Conservation (phyloP, 2,797 vertebrate genomes). For the Anguilla obscura region DNA sequence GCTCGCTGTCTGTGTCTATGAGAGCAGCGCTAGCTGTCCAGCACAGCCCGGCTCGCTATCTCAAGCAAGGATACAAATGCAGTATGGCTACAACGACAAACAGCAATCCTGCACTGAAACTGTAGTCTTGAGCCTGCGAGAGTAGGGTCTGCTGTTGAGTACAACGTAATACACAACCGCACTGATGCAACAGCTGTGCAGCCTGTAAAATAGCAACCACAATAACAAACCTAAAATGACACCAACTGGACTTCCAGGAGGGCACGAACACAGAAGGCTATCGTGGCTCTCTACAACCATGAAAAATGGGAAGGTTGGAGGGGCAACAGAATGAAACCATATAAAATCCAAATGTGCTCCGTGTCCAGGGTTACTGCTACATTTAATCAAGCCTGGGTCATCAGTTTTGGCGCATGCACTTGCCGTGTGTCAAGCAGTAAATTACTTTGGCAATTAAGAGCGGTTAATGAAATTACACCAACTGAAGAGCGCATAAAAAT, state of each 20-base stretch:
- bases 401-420: constrained; percentile 39
- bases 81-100: constrained; percentile 32
- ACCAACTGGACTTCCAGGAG: constrained; percentile 43
- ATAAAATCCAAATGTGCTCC: constrained; percentile 47
- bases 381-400: constrained; percentile 53
- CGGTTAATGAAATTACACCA: constrained; percentile 10
- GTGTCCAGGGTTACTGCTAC: constrained; percentile 43
- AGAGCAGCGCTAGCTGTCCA: constrained; percentile 8
- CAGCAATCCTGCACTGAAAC: background rate
- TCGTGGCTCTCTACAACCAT: background rate
- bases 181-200: background rate
- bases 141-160: background rate
- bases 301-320: background rate
- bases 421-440: constrained; percentile 40
- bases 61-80: constrained; percentile 23
- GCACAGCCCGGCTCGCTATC: constrained; percentile 40
- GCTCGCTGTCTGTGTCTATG: background rate
- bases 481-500: background rate
- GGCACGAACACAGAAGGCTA: background rate
- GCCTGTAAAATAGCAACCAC: background rate
- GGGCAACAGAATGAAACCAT: constrained; percentile 49
- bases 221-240: constrained; percentile 44
- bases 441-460: constrained; percentile 17
- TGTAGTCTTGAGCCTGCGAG: background rate
- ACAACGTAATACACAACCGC: background rate